These are phyloP conservation scores for Catharus ustulatus DNA, from an alignment of 2,797 vertebrate species.

Conservation along the genomic window DNA sequence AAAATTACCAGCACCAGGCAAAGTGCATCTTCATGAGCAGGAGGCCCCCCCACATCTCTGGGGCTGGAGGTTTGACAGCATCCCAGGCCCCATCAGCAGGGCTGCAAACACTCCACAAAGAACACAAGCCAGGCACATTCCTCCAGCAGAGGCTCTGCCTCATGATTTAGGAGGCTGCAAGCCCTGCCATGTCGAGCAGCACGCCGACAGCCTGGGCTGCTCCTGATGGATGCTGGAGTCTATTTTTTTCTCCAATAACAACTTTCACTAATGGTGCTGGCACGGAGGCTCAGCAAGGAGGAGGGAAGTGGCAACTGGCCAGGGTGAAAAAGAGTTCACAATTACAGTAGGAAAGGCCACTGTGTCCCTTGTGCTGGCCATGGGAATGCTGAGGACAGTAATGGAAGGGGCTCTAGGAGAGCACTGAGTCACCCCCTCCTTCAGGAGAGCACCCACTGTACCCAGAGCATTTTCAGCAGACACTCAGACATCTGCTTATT, in stretches of 20 bases:
- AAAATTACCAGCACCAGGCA: background rate
- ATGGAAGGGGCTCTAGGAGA: background rate
- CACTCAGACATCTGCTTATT: background rate
- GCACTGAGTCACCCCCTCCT: background rate
- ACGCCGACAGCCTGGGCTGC: background rate
- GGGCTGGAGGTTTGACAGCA: background rate
- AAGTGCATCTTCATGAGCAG: background rate
- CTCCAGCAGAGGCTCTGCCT: background rate
- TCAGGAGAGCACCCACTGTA: background rate
- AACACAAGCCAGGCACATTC: background rate
- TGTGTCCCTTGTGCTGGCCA: background rate
- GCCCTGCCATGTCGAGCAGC: background rate
- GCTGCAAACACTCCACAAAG: background rate
- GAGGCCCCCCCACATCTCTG: rapidly evolving
- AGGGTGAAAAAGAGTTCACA: background rate
- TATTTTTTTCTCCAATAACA: background rate
- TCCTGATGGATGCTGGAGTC: background rate
- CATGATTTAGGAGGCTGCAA: background rate
- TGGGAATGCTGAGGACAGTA: background rate
- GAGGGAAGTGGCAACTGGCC: slow-evolving; percentile 30
- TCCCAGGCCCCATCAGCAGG: background rate
- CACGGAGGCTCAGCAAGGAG: background rate
- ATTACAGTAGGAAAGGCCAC: background rate
- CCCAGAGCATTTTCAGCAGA: background rate
- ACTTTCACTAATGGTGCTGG: slow-evolving; percentile 37